These are phyloP conservation scores for Coccyzus lansbergi DNA, from an alignment of 2,797 vertebrate species.

Conservation along the genomic window DNA sequence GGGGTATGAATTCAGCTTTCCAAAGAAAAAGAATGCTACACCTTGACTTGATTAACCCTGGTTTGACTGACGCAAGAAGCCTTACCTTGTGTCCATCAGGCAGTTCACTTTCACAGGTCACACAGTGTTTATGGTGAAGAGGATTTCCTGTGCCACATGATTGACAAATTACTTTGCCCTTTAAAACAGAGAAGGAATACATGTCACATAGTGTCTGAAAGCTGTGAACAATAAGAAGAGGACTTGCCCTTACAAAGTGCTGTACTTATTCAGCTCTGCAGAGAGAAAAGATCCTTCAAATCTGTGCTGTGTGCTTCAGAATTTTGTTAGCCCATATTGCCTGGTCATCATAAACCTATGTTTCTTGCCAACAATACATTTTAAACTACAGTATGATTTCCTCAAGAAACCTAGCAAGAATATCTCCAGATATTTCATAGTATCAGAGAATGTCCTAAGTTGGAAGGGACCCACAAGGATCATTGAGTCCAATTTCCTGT, in stretches of 20 bases:
- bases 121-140: slow-evolving; percentile 81
- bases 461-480: too few species aligned
- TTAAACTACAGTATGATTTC: neutral
- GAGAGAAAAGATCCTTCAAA: neutral
- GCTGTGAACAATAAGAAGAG: neutral
- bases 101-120: slow-evolving; percentile 85
- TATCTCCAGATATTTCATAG: neutral
- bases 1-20: neutral
- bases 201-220: neutral
- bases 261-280: neutral
- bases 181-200: slow-evolving; percentile 50
- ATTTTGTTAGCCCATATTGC: neutral
- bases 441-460: too few species aligned
- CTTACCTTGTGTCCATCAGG: slow-evolving; percentile 79
- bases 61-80: neutral
- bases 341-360: neutral
- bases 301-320: neutral
- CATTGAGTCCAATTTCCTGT: too few species aligned
- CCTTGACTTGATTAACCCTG: neutral
- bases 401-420: neutral
- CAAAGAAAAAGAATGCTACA: neutral
- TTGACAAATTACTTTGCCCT: slow-evolving; percentile 86
- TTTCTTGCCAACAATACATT: neutral
- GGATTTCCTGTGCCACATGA: slow-evolving; percentile 90
- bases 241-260: neutral